Evolutionary conservation across 2,113 vertebrate species (phyloP).

Genomic region (Nesogale talazaci): DNA sequence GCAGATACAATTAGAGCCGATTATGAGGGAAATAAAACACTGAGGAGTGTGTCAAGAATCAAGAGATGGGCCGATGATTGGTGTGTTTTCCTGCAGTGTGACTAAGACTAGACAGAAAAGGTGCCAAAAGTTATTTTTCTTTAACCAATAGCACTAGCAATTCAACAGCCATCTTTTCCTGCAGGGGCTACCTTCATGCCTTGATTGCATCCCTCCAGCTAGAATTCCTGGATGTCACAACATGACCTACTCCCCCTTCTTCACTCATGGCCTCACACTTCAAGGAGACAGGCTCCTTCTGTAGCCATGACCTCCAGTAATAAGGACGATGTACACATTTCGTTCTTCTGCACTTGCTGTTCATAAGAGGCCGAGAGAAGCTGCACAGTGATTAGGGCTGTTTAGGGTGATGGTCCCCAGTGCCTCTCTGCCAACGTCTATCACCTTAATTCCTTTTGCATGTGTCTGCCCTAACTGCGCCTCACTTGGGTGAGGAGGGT

Average conservation of each 20-base stretch:
- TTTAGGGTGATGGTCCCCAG: not conserved
- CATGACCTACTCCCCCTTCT: not conserved
- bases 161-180: constrained; percentile 20
- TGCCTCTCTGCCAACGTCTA: not conserved
- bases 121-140: not conserved
- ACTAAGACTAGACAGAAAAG: constrained; percentile 43
- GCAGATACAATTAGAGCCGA: constrained; percentile 74
- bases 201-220: constrained; percentile 47
- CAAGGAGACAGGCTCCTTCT: not conserved
- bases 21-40: constrained; percentile 74
- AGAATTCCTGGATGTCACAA: not conserved
- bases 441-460: no score
- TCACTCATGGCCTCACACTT: not conserved
- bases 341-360: not conserved
- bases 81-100: constrained; percentile 47
- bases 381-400: no score
- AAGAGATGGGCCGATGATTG: constrained; percentile 52
- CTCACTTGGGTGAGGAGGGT: not conserved
- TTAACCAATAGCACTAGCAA: not conserved
- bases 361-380: not conserved
- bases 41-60: constrained; percentile 61
- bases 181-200: not conserved
- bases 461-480: not conserved
- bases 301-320: constrained; percentile 31
- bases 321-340: constrained; percentile 30